Base-by-base conservation (phyloP, 2,888 invertebrate genomes). In the Achlya flavicornis region DNA sequence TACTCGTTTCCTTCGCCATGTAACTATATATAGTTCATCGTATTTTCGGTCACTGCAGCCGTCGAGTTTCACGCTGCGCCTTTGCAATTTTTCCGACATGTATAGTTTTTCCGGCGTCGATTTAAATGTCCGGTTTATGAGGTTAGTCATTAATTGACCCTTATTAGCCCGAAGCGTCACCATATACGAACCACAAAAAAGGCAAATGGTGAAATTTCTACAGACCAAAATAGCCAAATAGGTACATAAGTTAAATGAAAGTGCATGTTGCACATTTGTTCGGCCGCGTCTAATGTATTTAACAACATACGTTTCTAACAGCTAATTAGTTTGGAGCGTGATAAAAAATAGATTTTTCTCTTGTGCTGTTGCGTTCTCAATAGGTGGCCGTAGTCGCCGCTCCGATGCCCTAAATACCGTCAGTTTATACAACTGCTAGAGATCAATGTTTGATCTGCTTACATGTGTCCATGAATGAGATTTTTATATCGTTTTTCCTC, bases 21-120 rank as follows among this genome's bases (percentile, higher is more conserved):
- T 91, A 92, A 83, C 86, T 83, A 81, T 91, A 91, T 86, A 81
- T 71, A 73, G 72, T 73, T 81, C 16, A 38, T 58, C n/a, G 60
- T 91, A 92, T 91, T 92, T 92, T 89, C 81, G 91, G 86, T 81
- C 80, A 85, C 84, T 88, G 89, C 87, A 85, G 74, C 81, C 83
- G 77, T 79, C 79, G 81, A 79, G 83, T 82, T 81, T 78, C 79
- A 77, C 81, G 80, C 74, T 85, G 84, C 84, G 80, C 73, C 84
- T 87, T 81, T 77, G 35, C 79, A 68, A 66, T 74, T 78, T 81
- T 81, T 75, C 78, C 76, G 77, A 63, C 70, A 68, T 68, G 66
- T 63, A 70, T 70, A 73, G 43, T 12, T 60, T 60, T 60, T 60
- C 60, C 60, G 60, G 60, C 41, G 41, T 26, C 26, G 16, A 8